phyloP scores from a whole-genome alignment of 1,140 invertebrate genomes.

The Dinothrombium tinctorium region DNA sequence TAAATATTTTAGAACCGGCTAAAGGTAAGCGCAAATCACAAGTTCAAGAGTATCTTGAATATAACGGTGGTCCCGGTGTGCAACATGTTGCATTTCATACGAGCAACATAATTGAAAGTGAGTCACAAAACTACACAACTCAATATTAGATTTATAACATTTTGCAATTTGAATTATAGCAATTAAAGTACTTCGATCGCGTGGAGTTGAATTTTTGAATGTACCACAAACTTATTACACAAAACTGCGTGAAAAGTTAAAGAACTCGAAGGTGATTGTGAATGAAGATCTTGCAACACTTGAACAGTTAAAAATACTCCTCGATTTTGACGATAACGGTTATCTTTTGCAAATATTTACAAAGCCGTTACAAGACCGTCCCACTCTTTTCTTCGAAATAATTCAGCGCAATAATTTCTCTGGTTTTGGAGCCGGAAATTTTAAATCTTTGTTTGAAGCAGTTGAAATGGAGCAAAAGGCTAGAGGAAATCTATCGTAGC shows the following conservation, averaged over 20 bases:
- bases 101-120: no score
- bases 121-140: no score
- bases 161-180: no score
- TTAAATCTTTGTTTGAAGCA: slow-evolving; percentile 91
- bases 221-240: slow-evolving; percentile 79
- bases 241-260: slow-evolving; percentile 48
- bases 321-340: slow-evolving; percentile 93
- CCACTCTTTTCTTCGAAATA: slow-evolving; percentile 87
- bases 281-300: slow-evolving; percentile 53
- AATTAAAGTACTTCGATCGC: slow-evolving; percentile 11
- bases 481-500: slow-evolving; percentile 53
- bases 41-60: slow-evolving; percentile 95
- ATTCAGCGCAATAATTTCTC: slow-evolving; percentile 89
- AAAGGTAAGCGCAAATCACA: slow-evolving; percentile 80
- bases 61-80: slow-evolving; percentile 90
- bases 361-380: slow-evolving; percentile 89
- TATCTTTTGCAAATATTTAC: slow-evolving; percentile 97
- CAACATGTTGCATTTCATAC: slow-evolving; percentile 95
- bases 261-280: slow-evolving; percentile 50
- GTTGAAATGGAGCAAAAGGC: slow-evolving; percentile 89
- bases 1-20: slow-evolving; percentile 96
- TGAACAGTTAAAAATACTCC: slow-evolving; percentile 69
- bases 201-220: slow-evolving; percentile 69
- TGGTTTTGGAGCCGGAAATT: slow-evolving; percentile 96
- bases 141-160: no score